Evolutionary conservation across 1,140 invertebrate genomes (phyloP), one percentile per base, ranked within the genome.

Genomic region (Mizuhopecten yessoensis): DNA sequence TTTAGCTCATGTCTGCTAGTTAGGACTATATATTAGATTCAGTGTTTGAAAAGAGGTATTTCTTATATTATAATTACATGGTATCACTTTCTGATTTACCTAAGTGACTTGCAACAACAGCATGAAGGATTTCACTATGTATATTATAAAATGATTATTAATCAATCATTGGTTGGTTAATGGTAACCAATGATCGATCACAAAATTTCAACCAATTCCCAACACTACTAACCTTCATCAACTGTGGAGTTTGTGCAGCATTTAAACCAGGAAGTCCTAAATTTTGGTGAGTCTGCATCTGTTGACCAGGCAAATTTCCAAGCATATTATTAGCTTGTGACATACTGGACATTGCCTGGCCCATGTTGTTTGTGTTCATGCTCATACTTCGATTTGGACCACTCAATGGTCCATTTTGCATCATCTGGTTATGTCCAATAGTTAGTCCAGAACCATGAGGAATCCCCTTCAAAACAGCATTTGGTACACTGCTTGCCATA

Each of bases 191-290:
- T n/a, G n/a, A n/a, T n/a, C n/a, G n/a, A n/a, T n/a, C n/a, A n/a
- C n/a, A n/a, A n/a, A n/a, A n/a, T n/a, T n/a, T n/a, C n/a, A n/a
- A n/a, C n/a, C n/a, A n/a, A n/a, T n/a, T n/a, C n/a, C n/a, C n/a
- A n/a, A n/a, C n/a, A n/a, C 33, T 87, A 90, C 34, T 15, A 91
- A 94, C 94, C 93, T 94, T 94, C 92, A 94, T 94, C 90, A 93
- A 90, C 39, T 94, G 94, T 86, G 94, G 95, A 34, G 91, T 91
- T 89, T 94, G 92, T 29, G 45, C 90, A 33, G 94, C 89, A 87
- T 93, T 93, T 92, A 95, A 92, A 39, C 93, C 93, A n/a, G 94
- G 90, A 90, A 94, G 94, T n/a, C 94, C 94, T 90, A 94, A 90
- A 75, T 89, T 94, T 87, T 94, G 94, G 87, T 92, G 94, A 39